Evolutionary conservation across 2,797 vertebrate genomes (phyloP).

Genomic region (Telmatherina bonti): DNA sequence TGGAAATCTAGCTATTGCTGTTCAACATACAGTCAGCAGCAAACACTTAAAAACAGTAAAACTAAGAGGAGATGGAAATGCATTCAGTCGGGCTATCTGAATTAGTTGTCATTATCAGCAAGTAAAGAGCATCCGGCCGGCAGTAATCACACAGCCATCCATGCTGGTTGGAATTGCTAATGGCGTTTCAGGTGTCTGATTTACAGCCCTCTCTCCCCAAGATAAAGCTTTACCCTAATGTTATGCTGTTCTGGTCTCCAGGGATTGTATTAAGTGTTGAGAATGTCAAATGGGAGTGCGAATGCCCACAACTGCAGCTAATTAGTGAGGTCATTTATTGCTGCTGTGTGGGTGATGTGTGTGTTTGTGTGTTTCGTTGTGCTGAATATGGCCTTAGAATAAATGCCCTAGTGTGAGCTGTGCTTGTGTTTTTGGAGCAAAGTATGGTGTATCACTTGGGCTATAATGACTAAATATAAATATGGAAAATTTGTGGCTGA

Average conservation of each 20-base stretch:
- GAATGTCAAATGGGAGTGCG: constrained; percentile 65
- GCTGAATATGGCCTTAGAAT: constrained; percentile 7
- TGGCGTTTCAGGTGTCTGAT: constrained; percentile 73
- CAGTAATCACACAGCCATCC: constrained; percentile 62
- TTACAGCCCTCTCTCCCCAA: constrained; percentile 51
- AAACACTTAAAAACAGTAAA: constrained; percentile 3
- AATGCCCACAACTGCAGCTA: constrained; percentile 69
- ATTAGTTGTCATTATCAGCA: constrained; percentile 61
- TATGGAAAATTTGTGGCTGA: neutral
- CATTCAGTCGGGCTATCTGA: constrained; percentile 33
- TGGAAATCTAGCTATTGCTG: too few species aligned
- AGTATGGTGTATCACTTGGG: neutral
- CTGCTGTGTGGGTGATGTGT: constrained; percentile 19
- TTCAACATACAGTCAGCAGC: neutral
- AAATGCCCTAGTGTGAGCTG: neutral
- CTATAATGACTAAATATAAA: constrained; percentile 3
- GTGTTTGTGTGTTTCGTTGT: constrained; percentile 19
- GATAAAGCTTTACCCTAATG: constrained; percentile 57
- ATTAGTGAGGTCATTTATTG: constrained; percentile 62
- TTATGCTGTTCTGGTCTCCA: constrained; percentile 56
- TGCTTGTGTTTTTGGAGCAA: neutral
- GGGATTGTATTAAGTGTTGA: constrained; percentile 67
- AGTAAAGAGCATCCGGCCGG: constrained; percentile 40
- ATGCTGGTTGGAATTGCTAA: constrained; percentile 65
- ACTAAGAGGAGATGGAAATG: neutral